Evolutionary conservation across 2,113 vertebrate species (phyloP).

Genomic region (Bos javanicus): DNA sequence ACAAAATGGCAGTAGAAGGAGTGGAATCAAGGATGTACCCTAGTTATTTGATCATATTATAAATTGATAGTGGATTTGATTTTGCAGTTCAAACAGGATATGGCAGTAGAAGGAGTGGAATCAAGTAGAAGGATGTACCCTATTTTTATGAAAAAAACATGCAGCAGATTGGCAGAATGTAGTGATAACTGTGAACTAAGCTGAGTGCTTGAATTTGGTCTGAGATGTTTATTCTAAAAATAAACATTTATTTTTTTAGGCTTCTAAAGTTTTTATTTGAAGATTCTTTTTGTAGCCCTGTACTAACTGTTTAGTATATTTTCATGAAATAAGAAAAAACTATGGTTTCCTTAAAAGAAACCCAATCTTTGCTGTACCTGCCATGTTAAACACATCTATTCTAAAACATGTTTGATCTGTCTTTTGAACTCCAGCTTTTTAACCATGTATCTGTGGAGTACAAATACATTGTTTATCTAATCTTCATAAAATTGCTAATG

Average conservation of each 20-base stretch:
- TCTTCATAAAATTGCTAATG: neutral
- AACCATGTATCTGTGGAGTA: neutral
- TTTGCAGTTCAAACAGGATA: neutral
- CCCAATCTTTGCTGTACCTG: neutral
- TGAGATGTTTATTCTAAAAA: neutral
- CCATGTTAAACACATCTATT: neutral
- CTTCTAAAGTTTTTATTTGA: slow-evolving; percentile 7
- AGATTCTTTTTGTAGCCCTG: neutral
- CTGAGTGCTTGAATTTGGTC: neutral
- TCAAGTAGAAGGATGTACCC: neutral
- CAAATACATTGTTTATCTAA: neutral
- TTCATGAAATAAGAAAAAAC: neutral
- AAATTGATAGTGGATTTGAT: neutral
- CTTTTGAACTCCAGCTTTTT: neutral
- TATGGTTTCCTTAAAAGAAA: neutral
- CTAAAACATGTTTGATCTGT: neutral
- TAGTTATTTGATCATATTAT: neutral
- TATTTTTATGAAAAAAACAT: neutral
- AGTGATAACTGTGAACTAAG: neutral
- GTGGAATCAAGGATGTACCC: neutral
- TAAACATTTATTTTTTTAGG: neutral
- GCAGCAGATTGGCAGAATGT: neutral
- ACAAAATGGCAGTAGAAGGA: neutral
- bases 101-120: neutral
- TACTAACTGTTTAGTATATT: neutral